Evolutionary conservation across 2,797 vertebrate species (phyloP).

Genomic region (Lagorchestes hirsutus): DNA sequence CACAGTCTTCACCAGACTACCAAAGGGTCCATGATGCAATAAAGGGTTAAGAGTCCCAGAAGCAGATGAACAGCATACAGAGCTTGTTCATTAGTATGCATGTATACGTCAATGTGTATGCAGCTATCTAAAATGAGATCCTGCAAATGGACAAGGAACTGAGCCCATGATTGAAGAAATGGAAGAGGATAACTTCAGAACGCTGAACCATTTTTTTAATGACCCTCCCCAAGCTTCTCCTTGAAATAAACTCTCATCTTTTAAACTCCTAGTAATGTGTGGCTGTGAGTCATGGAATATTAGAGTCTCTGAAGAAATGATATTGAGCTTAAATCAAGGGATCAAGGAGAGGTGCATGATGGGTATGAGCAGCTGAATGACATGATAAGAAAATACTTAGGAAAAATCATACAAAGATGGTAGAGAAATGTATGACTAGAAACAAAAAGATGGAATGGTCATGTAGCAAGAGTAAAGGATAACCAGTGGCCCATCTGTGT

Average conservation of each 20-base stretch:
- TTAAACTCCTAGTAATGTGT: neutral
- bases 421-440: neutral
- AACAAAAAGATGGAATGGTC: neutral
- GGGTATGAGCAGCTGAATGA: neutral
- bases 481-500: neutral
- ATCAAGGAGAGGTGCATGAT: neutral
- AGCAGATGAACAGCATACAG: neutral
- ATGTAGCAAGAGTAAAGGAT: neutral
- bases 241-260: neutral
- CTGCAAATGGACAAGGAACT: neutral
- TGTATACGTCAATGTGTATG: neutral
- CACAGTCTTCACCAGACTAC: neutral
- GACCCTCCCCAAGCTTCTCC: neutral
- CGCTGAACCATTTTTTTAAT: neutral
- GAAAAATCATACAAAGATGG: neutral
- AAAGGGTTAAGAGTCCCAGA: neutral
- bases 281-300: neutral
- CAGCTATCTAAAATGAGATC: neutral
- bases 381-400: neutral
- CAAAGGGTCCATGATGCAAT: neutral
- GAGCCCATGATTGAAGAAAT: neutral
- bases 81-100: neutral
- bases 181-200: neutral
- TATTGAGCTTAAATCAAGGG: neutral
- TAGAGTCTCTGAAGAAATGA: neutral